Conservation (phyloP, 2,113 vertebrate species). For the Rana temporaria region DNA sequence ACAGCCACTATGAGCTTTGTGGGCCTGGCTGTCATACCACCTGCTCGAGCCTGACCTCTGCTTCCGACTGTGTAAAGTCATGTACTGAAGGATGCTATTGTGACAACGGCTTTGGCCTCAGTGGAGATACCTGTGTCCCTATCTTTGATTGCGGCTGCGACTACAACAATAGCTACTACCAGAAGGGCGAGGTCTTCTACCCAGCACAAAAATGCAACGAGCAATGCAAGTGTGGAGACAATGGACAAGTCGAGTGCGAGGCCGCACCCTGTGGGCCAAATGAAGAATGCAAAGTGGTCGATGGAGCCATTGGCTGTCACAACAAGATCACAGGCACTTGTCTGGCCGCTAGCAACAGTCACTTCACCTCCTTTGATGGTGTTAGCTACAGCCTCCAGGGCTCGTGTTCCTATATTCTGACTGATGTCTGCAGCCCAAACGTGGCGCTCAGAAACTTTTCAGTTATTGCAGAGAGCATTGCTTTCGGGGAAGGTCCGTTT, state of each 20-base stretch:
- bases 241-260: slow-evolving; percentile 32
- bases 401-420: slow-evolving; percentile 59
- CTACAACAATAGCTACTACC: slow-evolving; percentile 53
- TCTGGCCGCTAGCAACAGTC: slow-evolving; percentile 43
- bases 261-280: slow-evolving; percentile 32
- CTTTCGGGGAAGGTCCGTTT: neutral
- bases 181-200: slow-evolving; percentile 61
- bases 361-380: slow-evolving; percentile 59
- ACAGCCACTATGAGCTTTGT: slow-evolving; percentile 75
- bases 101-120: slow-evolving; percentile 64
- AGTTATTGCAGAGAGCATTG: slow-evolving; percentile 39
- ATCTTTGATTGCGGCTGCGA: slow-evolving; percentile 64
- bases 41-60: slow-evolving; percentile 39
- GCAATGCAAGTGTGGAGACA: slow-evolving; percentile 42
- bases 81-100: slow-evolving; percentile 69
- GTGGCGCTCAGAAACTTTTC: slow-evolving; percentile 42
- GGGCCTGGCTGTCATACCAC: slow-evolving; percentile 67
- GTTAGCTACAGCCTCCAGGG: slow-evolving; percentile 55
- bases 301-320: slow-evolving; percentile 52
- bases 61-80: slow-evolving; percentile 52
- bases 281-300: slow-evolving; percentile 57
- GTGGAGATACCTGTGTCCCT: slow-evolving; percentile 63
- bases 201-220: slow-evolving; percentile 49
- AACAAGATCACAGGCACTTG: slow-evolving; percentile 24
- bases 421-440: slow-evolving; percentile 26